A percentile compares a stretch with the other conserved stretches of the same genome.
phyloP scores from a whole-genome alignment of 2,888 invertebrate species.

The Lydus trimaculatus region DNA sequence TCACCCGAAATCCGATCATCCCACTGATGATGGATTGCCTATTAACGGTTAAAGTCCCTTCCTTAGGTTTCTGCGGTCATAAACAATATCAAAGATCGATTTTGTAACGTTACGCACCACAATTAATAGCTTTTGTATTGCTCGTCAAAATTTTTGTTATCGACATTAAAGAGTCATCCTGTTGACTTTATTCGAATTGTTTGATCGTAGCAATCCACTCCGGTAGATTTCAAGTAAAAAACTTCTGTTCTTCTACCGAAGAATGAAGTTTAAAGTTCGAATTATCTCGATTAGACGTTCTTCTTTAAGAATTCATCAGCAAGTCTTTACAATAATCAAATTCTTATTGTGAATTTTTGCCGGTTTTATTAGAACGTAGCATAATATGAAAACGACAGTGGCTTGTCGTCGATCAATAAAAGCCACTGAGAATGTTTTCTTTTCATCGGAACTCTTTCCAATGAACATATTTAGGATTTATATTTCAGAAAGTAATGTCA shows the following conservation, averaged over 20 bases:
- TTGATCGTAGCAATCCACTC: too few relatives aligned
- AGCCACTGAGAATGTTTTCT: neutral
- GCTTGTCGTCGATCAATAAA: neutral
- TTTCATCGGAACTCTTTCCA: neutral
- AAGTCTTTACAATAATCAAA: neutral
- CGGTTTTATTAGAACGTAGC: neutral
- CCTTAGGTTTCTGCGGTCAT: neutral
- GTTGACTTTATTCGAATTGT: too few relatives aligned
- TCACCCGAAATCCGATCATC: constrained; percentile 21
- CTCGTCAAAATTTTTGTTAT: neutral
- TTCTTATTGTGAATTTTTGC: neutral
- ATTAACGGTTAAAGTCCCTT: neutral
- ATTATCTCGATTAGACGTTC: too few relatives aligned
- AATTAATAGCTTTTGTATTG: neutral
- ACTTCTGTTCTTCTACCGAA: too few relatives aligned
- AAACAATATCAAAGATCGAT: neutral
- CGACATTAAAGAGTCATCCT: too few relatives aligned
- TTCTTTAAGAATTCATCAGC: too few relatives aligned
- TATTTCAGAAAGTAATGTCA: neutral
- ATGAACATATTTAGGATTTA: neutral
- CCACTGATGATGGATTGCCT: constrained; percentile 1
- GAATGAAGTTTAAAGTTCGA: too few relatives aligned
- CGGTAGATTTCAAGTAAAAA: too few relatives aligned
- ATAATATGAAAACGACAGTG: neutral
- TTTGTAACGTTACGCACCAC: neutral